phyloP scores from a whole-genome alignment of 2,888 invertebrate species.

The Nowickia ferox region DNA sequence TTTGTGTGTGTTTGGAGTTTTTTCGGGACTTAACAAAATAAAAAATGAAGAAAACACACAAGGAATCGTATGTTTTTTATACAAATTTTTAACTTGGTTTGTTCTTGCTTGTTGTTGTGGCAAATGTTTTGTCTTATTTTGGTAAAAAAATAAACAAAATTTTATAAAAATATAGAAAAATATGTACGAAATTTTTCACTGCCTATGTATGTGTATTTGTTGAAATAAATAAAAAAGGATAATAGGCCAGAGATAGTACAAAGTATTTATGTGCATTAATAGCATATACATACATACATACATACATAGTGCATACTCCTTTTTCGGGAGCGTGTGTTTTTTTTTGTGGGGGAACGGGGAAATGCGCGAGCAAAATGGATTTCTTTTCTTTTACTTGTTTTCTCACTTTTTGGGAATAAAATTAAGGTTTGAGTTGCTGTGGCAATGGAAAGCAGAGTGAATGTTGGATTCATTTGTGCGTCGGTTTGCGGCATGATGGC shows the following conservation, averaged over 20 bases:
- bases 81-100: constrained; percentile 54
- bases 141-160: constrained; percentile 50
- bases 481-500: constrained; percentile 50
- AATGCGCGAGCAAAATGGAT: constrained; percentile 34
- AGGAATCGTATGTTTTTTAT: constrained; percentile 63
- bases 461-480: constrained; percentile 42
- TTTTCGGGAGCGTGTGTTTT: constrained; percentile 33
- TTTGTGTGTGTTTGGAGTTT: constrained; percentile 31
- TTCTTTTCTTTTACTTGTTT: constrained; percentile 57
- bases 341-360: not conserved
- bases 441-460: constrained; percentile 35
- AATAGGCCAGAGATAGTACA: constrained; percentile 62
- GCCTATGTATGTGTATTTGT: constrained; percentile 7
- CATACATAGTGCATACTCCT: not conserved
- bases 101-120: constrained; percentile 40
- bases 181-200: not conserved
- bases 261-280: constrained; percentile 49
- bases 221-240: constrained; percentile 53
- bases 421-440: constrained; percentile 50
- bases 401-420: constrained; percentile 55
- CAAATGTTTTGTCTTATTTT: constrained; percentile 62
- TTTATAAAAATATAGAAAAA: constrained; percentile 33
- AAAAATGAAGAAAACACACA: constrained; percentile 64
- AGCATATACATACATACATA: constrained; percentile 5
- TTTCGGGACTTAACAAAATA: constrained; percentile 63